These are phyloP conservation scores for Epiblema foenella DNA, from an alignment of 2,888 invertebrate genomes.

Conservation along the genomic window DNA sequence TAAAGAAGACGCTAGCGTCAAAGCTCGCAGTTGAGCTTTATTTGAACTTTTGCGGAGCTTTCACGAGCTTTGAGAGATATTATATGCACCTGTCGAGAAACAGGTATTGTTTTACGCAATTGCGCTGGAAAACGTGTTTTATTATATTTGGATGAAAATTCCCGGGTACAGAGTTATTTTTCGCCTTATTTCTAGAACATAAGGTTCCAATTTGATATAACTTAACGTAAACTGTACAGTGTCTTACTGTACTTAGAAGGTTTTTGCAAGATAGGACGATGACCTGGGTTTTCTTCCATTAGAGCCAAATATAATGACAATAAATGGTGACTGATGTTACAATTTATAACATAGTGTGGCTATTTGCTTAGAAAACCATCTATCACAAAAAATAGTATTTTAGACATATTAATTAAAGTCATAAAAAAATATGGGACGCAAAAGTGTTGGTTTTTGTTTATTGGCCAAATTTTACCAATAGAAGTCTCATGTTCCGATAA, in stretches of 20 bases:
- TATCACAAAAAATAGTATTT: too few species aligned
- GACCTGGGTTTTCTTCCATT: background rate
- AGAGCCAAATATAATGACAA: background rate
- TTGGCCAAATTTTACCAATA: too few species aligned
- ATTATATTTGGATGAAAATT: constrained; percentile 3
- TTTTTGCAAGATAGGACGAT: background rate
- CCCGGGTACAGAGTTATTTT: background rate
- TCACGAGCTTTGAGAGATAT: constrained; percentile 16
- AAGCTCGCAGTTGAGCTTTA: constrained; percentile 23
- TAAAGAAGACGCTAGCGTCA: background rate
- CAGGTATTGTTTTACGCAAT: constrained; percentile 16
- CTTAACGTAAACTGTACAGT: background rate
- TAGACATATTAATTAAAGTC: too few species aligned
- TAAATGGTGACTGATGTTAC: too few species aligned
- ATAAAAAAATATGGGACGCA: too few species aligned
- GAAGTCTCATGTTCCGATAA: too few species aligned
- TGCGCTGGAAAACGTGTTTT: constrained; percentile 4
- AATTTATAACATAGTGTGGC: too few species aligned
- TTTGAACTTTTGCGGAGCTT: constrained; percentile 29
- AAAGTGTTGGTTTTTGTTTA: too few species aligned
- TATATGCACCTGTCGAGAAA: constrained; percentile 26
- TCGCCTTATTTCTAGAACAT: background rate
- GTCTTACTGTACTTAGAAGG: background rate
- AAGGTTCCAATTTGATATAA: background rate
- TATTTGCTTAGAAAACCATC: too few species aligned